Evolutionary conservation across 2,113 vertebrate species (phyloP), one percentile per base, ranked within the genome.

Genomic region (Semnornis frantzii): DNA sequence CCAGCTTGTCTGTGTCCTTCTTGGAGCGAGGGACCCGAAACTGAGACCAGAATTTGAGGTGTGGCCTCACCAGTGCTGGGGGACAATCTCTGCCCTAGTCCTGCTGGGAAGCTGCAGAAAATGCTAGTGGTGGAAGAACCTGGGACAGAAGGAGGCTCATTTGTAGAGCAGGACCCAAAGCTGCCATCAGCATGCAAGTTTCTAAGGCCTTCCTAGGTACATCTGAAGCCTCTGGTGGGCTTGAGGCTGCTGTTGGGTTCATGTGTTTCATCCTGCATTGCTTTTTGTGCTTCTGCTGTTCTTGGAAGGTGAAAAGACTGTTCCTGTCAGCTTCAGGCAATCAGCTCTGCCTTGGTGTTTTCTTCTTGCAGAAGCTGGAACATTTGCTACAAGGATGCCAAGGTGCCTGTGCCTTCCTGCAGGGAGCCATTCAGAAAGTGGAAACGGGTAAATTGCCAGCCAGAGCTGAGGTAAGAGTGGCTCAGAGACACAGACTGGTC

Each of bases 311-410:
- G 39, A 59, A 64, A 70, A 87, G 30, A 44, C 23, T 20, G 5
- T 83, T 74, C 8, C 48, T 85, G 13, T 65, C 44, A 83, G 31
- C 58, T 0, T 30, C 15, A 60, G 72, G 76, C 33, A 11, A 3
- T 90, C 54, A 92, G 13, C 20, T 78, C 46, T 70, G 17, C 66
- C 31, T 75, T 66, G 31, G 9, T 92, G 17, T 72, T 93, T 90
- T 90, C 16, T 54, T 70, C 42, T 86, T 90, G 46, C 91, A 99
- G 99, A 98, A 98, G 58, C 94, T 99, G 95, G 98, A 99, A 95
- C 97, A 98, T 87, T 95, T 99, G 83, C 97, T 96, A 59, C 96
- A 93, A 78, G 97, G 97, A 87, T 99, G 98, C 91, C 96, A 97
- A 3, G 95, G 96, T 18, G 98, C 98, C 69, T 97, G 98, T 79